Base-by-base conservation (phyloP, 2,797 vertebrate species). In the Siniperca obscura region DNA sequence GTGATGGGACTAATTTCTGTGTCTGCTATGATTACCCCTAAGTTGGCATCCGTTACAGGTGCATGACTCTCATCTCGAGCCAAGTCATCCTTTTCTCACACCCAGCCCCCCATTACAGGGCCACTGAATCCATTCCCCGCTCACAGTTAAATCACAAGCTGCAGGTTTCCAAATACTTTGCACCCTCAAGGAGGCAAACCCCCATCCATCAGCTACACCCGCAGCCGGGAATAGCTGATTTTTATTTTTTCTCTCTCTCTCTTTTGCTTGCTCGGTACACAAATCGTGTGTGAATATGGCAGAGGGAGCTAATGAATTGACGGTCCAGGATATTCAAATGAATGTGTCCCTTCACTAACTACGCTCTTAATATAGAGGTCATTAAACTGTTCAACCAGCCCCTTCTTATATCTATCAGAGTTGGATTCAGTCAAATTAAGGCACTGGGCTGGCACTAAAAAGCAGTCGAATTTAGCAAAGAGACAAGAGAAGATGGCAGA, bases 1-100 rank as follows among this genome's bases (percentile, higher is more conserved):
- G 89, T 84, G 84, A 92, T 87, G 84, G 79, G 84, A 86, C 90
- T 87, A 78, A 88, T 92, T 91, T 85, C 80, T 82, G 70, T 76
- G 75, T 87, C 83, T 86, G 74, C 80, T 48, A 66, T 90, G 87
- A 91, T 91, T 91, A 88, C 85, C 85, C 78, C 81, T 85, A 79
- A 53, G 89, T 76, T 82, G 86, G 78, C 87, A 89, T 85, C 83
- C 81, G 87, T 92, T 90, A 90, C 53, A 61, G 72, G 80, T 84
- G 65, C 73, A 80, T 48, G 78, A 84, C 88, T 90, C 80, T 80
- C 78, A 86, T 88, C 89, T 61, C 17, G 25, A 81, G 88, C 87
- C 74, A 87, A 91, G 81, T 70, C 78, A 74, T 87, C 72, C 72
- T 86, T 82, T 76, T 70, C 77, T 76, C 55, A 42, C 59, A 67